Evolutionary conservation across 2,888 invertebrate genomes (phyloP).

Genomic region (Pachydiplax longipennis): DNA sequence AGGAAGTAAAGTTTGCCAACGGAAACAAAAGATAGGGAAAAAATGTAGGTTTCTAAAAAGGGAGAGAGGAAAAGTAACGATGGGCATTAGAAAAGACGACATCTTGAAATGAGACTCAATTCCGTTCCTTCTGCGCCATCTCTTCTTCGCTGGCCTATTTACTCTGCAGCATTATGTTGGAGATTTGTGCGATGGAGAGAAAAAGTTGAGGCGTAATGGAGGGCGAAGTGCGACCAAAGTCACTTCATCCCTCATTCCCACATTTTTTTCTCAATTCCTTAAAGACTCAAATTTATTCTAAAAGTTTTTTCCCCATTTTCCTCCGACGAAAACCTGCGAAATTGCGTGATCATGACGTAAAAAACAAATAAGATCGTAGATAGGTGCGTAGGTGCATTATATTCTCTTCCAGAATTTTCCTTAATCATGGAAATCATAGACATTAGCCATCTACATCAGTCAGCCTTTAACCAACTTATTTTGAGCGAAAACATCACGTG

Average conservation of each 20-base stretch:
- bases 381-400: too few relatives aligned
- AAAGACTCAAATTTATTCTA: neutral
- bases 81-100: neutral
- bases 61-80: neutral
- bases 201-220: neutral
- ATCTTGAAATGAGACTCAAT: neutral
- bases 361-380: too few relatives aligned
- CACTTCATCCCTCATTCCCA: neutral
- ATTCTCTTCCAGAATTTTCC: too few relatives aligned
- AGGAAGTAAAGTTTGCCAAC: neutral
- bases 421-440: too few relatives aligned
- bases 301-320: neutral
- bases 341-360: too few relatives aligned
- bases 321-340: too few relatives aligned
- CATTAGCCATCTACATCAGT: too few relatives aligned
- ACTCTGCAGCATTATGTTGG: neutral
- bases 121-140: neutral
- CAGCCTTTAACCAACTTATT: too few relatives aligned
- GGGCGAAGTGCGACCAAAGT: neutral
- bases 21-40: neutral
- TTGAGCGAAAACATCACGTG: too few relatives aligned
- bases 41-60: neutral
- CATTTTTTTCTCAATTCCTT: neutral
- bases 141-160: neutral
- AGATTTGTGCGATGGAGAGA: neutral